Base-by-base conservation (phyloP, 1,140 invertebrate species). In the Bradynema listronoti region DNA sequence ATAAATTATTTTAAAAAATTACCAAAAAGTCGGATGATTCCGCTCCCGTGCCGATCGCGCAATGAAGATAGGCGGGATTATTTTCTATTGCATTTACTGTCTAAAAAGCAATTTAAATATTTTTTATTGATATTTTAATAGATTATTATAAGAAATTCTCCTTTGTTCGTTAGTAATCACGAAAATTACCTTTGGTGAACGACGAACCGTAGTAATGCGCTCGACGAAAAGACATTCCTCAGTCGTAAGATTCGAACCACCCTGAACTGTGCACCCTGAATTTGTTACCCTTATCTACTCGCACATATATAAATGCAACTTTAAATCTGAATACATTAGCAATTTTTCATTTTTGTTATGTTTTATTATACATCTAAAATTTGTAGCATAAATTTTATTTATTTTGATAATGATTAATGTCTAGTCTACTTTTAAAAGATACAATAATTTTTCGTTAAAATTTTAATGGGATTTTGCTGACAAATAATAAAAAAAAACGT, bases 61-160 rank as follows among this genome's bases (percentile, higher is more conserved):
- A 64, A 46, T 64, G 62, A 24, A 64, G 47, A 49, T 64, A 64
- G n/a, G 61, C 62, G 27, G 62, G 63, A 2, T 30, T 42, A 14
- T 47, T 47, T 54, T 64, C 62, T 4, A 24, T 24, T 25, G 66
- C 63, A 4, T 14, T 22, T 2, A 56, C 55, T n/a, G 30, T 32
- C 51, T 56, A 22, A 7, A 55, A 43, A 56, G 4, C 2, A 43
- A 3, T 4, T 49, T 55, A 27, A 3, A 50, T 25, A 30, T 25
- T 50, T 3, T 3, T 3, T 29, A 50, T 50, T 9, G 7, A 47
- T 19, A 4, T 5, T 4, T 30, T 29, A n/a, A 4, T 5, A 30
- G 45, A 5, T 50, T 50, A 19, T 4, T 19, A 19, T 39, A 19
- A 19, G 19, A 39, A 39, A 39, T 11, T 19, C 36, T 11, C 11